Evolutionary conservation across 2,113 vertebrate species (phyloP), one percentile per base, ranked within the genome.

Genomic region (Vulpes ferrilata): DNA sequence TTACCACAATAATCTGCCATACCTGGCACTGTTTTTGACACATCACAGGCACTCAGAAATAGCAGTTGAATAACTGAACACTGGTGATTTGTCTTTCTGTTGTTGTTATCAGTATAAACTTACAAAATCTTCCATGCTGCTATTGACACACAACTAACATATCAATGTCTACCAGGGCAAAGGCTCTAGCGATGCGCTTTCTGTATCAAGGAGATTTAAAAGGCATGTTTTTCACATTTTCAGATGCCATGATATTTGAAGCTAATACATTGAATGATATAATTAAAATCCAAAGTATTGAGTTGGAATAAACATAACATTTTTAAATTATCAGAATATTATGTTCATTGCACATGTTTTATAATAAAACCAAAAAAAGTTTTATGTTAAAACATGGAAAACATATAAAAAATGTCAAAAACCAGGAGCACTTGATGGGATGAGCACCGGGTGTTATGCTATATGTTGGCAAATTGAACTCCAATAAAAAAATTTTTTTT

Each of bases 211-310:
- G 55, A 43, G 4, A 48, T 51, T 76, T 69, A 53, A 73, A 78
- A 23, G 27, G 71, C 32, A 89, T 78, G 19, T 9, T 94, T 93
- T 88, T 69, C 80, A 90, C 19, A 81, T 88, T 92, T 85, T 64
- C 53, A 78, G 84, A 79, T 84, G 83, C 78, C 38, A 89, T 12
- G 25, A 35, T 67, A 22, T 83, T 85, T 87, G 67, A 91, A 80
- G 80, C 22, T 35, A 91, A 71, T 93, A 55, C 6, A 89, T 53
- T 81, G 17, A 17, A 78, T 84, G 2, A 25, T 78, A 83, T 83
- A 55, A 93, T 43, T 96, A 65, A 93, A 96, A 43, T 59, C 53
- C 11, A 93, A 88, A 96, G 71, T 94, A 81, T 48, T 67, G 64
- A 84, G 16, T 84, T 76, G 8, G 43, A 95, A 78, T 57, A 80